phyloP scores from a whole-genome alignment of 2,113 vertebrate genomes.

The Brachypteracias leptosomus region DNA sequence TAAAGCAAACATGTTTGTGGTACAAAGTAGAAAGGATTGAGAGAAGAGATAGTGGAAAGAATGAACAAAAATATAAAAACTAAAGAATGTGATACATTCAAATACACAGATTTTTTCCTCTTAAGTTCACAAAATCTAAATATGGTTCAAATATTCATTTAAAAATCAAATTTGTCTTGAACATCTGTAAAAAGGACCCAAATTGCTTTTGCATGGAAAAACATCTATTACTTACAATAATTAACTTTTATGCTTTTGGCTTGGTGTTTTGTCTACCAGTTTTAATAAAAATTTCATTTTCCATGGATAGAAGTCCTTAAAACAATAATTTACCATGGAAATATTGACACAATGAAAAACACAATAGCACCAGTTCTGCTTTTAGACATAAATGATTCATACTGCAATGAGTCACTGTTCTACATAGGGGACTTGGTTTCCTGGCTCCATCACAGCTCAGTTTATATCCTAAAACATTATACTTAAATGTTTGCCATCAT shows the following conservation, averaged over 20 bases:
- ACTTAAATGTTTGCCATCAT: not conserved
- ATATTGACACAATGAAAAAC: not conserved
- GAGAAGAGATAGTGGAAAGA: not conserved
- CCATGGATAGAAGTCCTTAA: not conserved
- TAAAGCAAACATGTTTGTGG: not conserved
- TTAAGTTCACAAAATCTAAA: not conserved
- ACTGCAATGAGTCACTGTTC: not conserved
- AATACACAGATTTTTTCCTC: not conserved
- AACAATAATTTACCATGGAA: slow-evolving; percentile 24
- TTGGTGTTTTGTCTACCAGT: not conserved
- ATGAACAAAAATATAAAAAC: not conserved
- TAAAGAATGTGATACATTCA: not conserved
- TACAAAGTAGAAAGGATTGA: not conserved
- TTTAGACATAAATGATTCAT: slow-evolving; percentile 36
- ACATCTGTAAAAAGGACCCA: not conserved
- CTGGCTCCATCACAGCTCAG: not conserved
- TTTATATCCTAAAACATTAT: not conserved
- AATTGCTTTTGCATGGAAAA: not conserved
- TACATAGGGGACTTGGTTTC: not conserved
- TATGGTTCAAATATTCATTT: not conserved
- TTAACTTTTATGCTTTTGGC: not conserved
- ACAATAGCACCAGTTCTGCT: not conserved
- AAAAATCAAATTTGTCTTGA: not conserved
- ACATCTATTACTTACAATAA: not conserved
- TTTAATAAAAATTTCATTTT: not conserved